phyloP scores from a whole-genome alignment of 2,113 vertebrate species.

The Sylvia atricapilla region DNA sequence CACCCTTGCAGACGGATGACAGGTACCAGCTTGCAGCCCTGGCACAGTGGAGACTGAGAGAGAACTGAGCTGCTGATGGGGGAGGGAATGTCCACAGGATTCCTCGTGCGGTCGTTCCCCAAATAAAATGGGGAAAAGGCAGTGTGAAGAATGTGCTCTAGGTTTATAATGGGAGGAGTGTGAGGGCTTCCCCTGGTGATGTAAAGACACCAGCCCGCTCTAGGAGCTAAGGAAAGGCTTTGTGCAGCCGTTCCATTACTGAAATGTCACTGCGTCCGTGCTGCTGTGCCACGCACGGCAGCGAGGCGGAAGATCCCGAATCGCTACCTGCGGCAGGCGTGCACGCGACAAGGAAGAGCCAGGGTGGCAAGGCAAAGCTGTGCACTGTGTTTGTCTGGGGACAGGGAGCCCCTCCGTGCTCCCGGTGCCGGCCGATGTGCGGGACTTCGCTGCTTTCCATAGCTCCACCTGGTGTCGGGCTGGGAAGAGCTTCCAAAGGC shows the following conservation, averaged over 20 bases:
- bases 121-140: background rate
- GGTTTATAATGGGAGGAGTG: background rate
- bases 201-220: background rate
- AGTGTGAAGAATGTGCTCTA: background rate
- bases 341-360: accelerated
- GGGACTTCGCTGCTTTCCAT: accelerated
- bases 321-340: background rate
- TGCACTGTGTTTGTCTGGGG: accelerated
- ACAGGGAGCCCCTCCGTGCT: accelerated
- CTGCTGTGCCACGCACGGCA: background rate
- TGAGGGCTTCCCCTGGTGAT: background rate
- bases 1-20: accelerated
- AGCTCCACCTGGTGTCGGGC: background rate
- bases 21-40: background rate
- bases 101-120: accelerated
- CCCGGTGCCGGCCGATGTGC: accelerated
- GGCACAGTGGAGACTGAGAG: accelerated
- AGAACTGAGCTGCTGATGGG: background rate
- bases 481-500: background rate
- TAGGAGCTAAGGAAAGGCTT: background rate
- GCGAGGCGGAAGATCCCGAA: accelerated
- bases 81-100: background rate
- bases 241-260: background rate
- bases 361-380: accelerated
- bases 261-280: accelerated